Base-by-base conservation (phyloP, 1,140 invertebrate species). In the Cataglyphis hispanica region DNA sequence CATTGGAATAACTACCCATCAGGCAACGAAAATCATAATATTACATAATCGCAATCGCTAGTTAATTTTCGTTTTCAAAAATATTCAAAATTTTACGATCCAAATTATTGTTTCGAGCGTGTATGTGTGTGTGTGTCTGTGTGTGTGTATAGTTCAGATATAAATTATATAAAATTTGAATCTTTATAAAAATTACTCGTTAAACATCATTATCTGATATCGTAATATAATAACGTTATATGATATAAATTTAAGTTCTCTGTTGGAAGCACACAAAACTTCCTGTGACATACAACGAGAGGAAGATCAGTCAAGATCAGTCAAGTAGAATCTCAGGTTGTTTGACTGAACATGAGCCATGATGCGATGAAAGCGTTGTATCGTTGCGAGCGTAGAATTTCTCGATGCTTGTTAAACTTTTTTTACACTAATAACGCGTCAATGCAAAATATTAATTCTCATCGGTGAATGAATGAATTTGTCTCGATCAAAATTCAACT, bases 281-380 rank as follows among this genome's bases (percentile, higher is more conserved):
- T 25, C 16, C 6, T 22, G 7, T n/a, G 13, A 25, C 34, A 25
- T 60, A 31, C 34, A 75, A 40, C 5, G 1, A 40, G 19, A 58
- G 53, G 13, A 60, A 40, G 34, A 75, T 37, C 61, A 60, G 60
- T 37, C 61, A 60, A 81, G 19, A 46, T 81, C 53, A 60, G n/a
- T 7, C 34, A 43, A 72, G 64, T 40, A 16, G 1, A 53, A 80
- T n/a, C 6, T 70, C 19, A 27, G 16, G 34, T 58, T 69, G 3
- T 75, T 76, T 56, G 34, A 19, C 6, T 2, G 11, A 53, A 77
- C 74, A 37, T 27, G 27, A 61, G 22, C 11, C 19, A 77, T 40
- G 43, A 43, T 22, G 34, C 50, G 37, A 25, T 72, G 53, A 78
- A 85, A 64, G 16, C 67, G 67, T 78, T 85, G 37, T 46, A 77